Base-by-base conservation (phyloP, 2,888 invertebrate species). In the Notodonta dromedarius region DNA sequence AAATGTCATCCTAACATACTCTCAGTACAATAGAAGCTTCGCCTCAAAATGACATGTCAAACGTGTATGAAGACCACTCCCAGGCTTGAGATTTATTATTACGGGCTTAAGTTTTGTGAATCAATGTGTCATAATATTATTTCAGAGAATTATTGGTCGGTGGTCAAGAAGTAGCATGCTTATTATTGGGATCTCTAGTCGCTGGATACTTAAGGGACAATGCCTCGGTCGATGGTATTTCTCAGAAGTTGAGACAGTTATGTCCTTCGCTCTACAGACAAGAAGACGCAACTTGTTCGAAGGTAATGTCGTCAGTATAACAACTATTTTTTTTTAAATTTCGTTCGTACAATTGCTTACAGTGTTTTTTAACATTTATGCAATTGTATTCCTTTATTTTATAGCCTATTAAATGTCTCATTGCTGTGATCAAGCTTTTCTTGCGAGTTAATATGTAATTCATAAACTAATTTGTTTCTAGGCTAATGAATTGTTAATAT, bases 281-380 rank as follows among this genome's bases (percentile, higher is more conserved):
- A 77, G 99, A 99, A 93, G 99, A 99, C 89, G 99, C 99, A 5
- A 97, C 98, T 12, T 98, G 98, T 77, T 98, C 99, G 3, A 99
- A 99, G 94, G 98, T 98, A 87, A 56, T 14, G 5, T 52, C 24
- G 55, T 16, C 5, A 24, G 12, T 11, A 42, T 42, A n/a, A n/a
- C n/a, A n/a, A n/a, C n/a, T n/a, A n/a, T n/a, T n/a, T n/a, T n/a
- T n/a, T n/a, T n/a, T n/a, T n/a, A n/a, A n/a, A n/a, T n/a, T n/a
- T n/a, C n/a, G n/a, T n/a, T 24, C 24, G 24, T 24, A 24, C 24
- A 24, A 24, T 24, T 24, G 24, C 24, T 24, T 24, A 24, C 24
- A 24, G 24, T 2, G 24, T 24, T 24, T 24, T 2, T 24, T 24
- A 24, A 1, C 24, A 24, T 24, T 24, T 1, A 24, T 24, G 24